Conservation (phyloP, 2,113 vertebrate species). For the Tenebrosternarchus preto region DNA sequence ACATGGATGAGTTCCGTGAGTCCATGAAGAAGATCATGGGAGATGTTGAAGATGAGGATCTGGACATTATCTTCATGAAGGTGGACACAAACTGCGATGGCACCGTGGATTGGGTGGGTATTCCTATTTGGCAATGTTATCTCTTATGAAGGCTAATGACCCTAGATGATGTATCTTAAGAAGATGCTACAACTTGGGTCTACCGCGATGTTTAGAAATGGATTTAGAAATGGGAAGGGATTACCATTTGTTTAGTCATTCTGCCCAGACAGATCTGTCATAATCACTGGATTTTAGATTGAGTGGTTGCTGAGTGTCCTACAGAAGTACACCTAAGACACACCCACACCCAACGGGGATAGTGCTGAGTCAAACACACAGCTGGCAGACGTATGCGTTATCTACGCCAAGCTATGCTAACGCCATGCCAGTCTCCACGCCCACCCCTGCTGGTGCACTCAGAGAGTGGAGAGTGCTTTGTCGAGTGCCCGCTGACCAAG, state of each 20-base stretch:
- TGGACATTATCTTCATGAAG: slow-evolving; percentile 62
- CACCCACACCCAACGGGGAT: neutral
- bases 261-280: too few species aligned
- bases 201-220: too few species aligned
- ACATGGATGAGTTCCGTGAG: slow-evolving; percentile 53
- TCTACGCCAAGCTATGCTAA: slow-evolving; percentile 28
- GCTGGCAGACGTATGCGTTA: slow-evolving; percentile 15
- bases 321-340: neutral
- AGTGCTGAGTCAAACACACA: neutral
- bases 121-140: neutral
- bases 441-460: neutral
- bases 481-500: neutral
- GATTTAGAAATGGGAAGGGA: neutral
- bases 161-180: too few species aligned
- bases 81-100: slow-evolving; percentile 64
- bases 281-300: neutral
- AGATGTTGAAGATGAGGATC: slow-evolving; percentile 44
- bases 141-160: neutral
- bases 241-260: neutral
- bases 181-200: neutral
- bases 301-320: neutral
- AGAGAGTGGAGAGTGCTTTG: neutral
- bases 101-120: slow-evolving; percentile 65
- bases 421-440: neutral
- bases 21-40: slow-evolving; percentile 57